Conservation (phyloP, 2,888 invertebrate genomes). For the Sialis lutaria region DNA sequence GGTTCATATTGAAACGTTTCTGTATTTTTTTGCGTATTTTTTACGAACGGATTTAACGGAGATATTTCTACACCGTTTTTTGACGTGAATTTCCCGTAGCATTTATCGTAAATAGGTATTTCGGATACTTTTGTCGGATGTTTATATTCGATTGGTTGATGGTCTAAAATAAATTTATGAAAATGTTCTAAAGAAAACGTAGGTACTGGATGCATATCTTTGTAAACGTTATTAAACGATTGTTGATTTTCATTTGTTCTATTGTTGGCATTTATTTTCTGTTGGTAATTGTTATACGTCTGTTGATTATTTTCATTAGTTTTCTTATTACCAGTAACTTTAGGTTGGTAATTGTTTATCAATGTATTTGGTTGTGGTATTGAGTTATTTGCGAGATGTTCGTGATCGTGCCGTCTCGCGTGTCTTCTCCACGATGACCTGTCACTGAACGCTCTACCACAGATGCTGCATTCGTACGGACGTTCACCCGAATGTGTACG, state of each 20-base stretch:
- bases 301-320: too few relatives aligned
- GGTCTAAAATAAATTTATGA: slow-evolving; percentile 1
- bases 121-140: too few relatives aligned
- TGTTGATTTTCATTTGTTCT: not conserved
- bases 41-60: too few relatives aligned
- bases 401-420: slow-evolving; percentile 1
- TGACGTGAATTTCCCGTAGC: too few relatives aligned
- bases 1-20: too few relatives aligned
- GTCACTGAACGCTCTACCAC: slow-evolving; percentile 4
- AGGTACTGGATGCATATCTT: not conserved
- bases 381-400: not conserved
- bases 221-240: too few relatives aligned
- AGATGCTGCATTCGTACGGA: slow-evolving; percentile 1
- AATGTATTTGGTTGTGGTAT: too few relatives aligned
- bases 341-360: too few relatives aligned
- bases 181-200: slow-evolving; percentile 1
- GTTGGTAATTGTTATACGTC: not conserved
- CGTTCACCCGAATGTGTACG: slow-evolving; percentile 4
- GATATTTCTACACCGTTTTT: too few relatives aligned
- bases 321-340: too few relatives aligned
- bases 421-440: slow-evolving; percentile 2
- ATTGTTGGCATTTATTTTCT: not conserved
- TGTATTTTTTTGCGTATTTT: too few relatives aligned
- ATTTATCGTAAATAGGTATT: too few relatives aligned
- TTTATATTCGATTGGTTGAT: not conserved